phyloP scores from a whole-genome alignment of 64 coral and sea anemone species.

The Dendrophyllia cribrosa region DNA sequence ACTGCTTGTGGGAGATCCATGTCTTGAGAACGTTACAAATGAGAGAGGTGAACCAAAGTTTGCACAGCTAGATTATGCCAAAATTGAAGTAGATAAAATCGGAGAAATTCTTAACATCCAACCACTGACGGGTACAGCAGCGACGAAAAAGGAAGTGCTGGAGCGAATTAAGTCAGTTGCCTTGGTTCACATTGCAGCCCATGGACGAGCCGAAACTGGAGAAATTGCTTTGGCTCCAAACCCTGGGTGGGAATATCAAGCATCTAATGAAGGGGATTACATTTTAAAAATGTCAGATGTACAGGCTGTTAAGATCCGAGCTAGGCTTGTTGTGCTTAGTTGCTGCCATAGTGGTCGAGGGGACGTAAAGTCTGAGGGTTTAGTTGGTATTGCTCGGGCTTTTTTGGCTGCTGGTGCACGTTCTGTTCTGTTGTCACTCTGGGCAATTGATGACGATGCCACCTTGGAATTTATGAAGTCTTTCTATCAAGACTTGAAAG shows the following conservation, averaged over 20 bases:
- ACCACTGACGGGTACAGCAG: not conserved
- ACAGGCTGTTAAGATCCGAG: not conserved
- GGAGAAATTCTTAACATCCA: not conserved
- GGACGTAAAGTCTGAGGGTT: not conserved
- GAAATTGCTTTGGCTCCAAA: conserved; percentile 30
- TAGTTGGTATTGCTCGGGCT: not conserved
- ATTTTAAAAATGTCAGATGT: not conserved
- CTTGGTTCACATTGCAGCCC: conserved; percentile 21
- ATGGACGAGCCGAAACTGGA: not conserved
- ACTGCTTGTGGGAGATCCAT: conserved; percentile 28
- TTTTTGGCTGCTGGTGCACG: not conserved
- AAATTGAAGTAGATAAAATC: conserved; percentile 20
- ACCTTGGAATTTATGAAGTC: not conserved
- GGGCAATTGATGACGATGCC: not conserved
- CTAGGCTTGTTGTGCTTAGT: not conserved
- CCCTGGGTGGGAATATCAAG: not conserved
- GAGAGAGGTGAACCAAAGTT: not conserved
- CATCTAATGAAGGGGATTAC: not conserved
- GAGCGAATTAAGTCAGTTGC: not conserved
- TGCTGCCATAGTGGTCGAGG: not conserved
- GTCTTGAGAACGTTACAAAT: not conserved
- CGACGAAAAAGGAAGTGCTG: conserved; percentile 2
- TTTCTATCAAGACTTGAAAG: not conserved
- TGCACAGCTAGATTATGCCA: not conserved
- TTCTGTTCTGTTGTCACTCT: not conserved